phyloP scores from a whole-genome alignment of 1,140 invertebrate species.

The Orussus abietinus region DNA sequence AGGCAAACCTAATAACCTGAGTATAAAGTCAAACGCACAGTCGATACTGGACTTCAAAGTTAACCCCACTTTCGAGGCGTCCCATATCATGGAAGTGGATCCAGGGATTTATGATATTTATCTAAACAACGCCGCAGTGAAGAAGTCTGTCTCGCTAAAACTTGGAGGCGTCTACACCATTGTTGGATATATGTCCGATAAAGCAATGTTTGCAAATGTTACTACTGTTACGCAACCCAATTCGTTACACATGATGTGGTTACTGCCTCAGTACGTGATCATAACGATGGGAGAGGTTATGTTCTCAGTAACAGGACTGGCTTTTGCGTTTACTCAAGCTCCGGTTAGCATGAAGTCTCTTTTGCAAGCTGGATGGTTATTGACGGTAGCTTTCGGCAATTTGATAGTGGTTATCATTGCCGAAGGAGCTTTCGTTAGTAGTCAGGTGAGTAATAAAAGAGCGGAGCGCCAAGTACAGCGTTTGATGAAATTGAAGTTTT shows the following conservation, averaged over 20 bases:
- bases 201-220: slow-evolving; percentile 27
- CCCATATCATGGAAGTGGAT: slow-evolving; percentile 32
- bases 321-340: slow-evolving; percentile 89
- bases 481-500: background rate
- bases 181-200: slow-evolving; percentile 40
- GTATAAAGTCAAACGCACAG: background rate
- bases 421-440: slow-evolving; percentile 60
- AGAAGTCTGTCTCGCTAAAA: slow-evolving; percentile 38
- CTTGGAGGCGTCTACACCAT: slow-evolving; percentile 61
- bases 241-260: slow-evolving; percentile 74
- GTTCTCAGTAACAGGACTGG: slow-evolving; percentile 87
- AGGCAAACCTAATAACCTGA: background rate
- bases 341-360: slow-evolving; percentile 91
- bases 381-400: slow-evolving; percentile 89
- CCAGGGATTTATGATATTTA: slow-evolving; percentile 42
- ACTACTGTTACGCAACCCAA: slow-evolving; percentile 62
- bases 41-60: slow-evolving; percentile 19
- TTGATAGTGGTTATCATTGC: slow-evolving; percentile 85
- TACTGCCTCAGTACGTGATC: slow-evolving; percentile 82
- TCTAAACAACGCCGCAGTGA: slow-evolving; percentile 32
- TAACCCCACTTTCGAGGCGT: slow-evolving; percentile 27
- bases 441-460: slow-evolving; percentile 61
- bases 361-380: slow-evolving; percentile 82
- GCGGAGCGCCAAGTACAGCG: too few species aligned
- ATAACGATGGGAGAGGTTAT: slow-evolving; percentile 83